Evolutionary conservation across 2,113 vertebrate genomes (phyloP).

Genomic region (Megatriorchis doriae): DNA sequence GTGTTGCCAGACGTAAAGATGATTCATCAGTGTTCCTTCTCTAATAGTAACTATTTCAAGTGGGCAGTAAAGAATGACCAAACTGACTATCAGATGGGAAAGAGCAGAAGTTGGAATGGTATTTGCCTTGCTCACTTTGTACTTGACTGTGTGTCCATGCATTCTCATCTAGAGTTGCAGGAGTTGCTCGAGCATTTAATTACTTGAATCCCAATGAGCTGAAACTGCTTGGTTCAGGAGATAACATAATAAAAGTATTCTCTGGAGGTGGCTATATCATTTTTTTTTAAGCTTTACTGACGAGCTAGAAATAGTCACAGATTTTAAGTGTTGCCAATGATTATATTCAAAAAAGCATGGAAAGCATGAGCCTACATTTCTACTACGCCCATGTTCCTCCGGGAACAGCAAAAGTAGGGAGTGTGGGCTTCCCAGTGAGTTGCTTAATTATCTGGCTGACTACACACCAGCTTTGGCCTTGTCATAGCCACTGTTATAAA

Average conservation of each 20-base stretch:
- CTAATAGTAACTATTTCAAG: background rate
- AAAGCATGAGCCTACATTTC: background rate
- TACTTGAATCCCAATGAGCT: slow-evolving; percentile 42
- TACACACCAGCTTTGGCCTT: background rate
- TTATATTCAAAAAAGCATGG: background rate
- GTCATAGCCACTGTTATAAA: background rate
- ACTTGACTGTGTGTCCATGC: background rate
- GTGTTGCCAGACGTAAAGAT: background rate
- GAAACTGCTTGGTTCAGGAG: slow-evolving; percentile 27
- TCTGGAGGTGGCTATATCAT: background rate
- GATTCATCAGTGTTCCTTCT: slow-evolving; percentile 37
- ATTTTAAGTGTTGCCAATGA: background rate
- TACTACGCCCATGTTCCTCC: background rate
- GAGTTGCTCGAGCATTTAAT: slow-evolving; percentile 48
- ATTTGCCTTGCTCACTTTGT: slow-evolving; percentile 17
- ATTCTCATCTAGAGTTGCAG: background rate
- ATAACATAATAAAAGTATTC: slow-evolving; percentile 21
- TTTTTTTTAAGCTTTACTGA: slow-evolving; percentile 19
- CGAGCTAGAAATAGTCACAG: background rate
- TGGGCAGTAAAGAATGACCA: slow-evolving; percentile 46
- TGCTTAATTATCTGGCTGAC: background rate
- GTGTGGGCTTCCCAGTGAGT: background rate
- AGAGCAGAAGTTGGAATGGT: background rate
- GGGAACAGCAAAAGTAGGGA: background rate
- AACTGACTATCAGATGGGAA: slow-evolving; percentile 12